Evolutionary conservation across 2,888 invertebrate genomes (phyloP), one percentile per base, ranked within the genome.

Genomic region (Hermaeophaga mercurialis): DNA sequence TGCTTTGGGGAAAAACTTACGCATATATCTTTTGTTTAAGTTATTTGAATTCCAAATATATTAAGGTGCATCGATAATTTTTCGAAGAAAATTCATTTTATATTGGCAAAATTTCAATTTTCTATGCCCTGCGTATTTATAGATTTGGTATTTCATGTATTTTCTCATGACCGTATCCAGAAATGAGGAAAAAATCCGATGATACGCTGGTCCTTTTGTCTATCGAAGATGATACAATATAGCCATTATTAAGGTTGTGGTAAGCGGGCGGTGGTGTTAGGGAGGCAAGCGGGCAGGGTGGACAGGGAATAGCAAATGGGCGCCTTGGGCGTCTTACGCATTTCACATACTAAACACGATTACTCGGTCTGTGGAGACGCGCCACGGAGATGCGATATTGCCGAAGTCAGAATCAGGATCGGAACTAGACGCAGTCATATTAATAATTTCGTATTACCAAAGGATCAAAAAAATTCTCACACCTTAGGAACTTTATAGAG

Each of bases 261-360:
- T 47, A 41, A 22, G 57, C 41, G 52, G 39, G 41, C 64, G 69
- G 64, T 59, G 61, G 64, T 59, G 61, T 58, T 50, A 59, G 61
- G 58, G 65, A 66, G 67, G 31, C 59, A 26, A 59, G 47, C 15
- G 49, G 54, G 46, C 48, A 43, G 39, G 38, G 58, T 49, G 62
- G 67, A 61, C 60, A 63, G 69, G 73, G 69, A 64, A 63, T 69
- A 69, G 74, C 73, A 73, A 74, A 75, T 74, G 75, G 68, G 73
- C 73, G 72, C 74, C 70, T 69, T 65, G 73, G 74, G 75, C 75
- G 70, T 73, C 75, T 74, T 74, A 72, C 74, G 71, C 74, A 74
- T 73, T 75, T 75, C 75, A 75, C 75, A 75, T 75, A 75, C 75
- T 75, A 75, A 75, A 74, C 74, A 69, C 68, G 72, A 70, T 66